Conservation (phyloP, 2,888 invertebrate genomes). For the Phortica magna region DNA sequence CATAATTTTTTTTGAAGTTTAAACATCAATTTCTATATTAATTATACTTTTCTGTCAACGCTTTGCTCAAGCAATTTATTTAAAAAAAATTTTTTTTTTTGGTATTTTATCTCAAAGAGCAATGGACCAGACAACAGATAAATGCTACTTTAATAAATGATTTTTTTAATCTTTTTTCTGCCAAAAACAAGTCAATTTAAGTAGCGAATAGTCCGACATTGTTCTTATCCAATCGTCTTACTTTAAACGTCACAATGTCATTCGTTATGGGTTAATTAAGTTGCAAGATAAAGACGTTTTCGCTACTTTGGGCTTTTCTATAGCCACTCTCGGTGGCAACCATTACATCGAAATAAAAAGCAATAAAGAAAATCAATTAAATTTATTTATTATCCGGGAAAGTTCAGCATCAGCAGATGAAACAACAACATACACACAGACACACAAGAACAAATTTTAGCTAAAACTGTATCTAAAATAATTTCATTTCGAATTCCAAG, state of each 20-base stretch:
- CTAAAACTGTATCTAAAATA: slow-evolving; percentile 64
- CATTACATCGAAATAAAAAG: slow-evolving; percentile 62
- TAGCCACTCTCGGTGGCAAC: background rate
- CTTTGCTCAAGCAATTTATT: slow-evolving; percentile 4
- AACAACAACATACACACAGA: background rate
- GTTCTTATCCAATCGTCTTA: background rate
- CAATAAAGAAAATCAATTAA: slow-evolving; percentile 69
- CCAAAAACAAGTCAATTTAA: no score
- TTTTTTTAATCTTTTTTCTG: background rate
- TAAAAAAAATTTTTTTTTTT: background rate
- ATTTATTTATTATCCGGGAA: slow-evolving; percentile 58
- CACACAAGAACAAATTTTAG: slow-evolving; percentile 35
- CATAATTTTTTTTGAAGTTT: no score
- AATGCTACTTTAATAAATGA: slow-evolving; percentile 10
- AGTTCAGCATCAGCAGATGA: background rate
- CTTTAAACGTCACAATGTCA: background rate
- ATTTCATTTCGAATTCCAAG: slow-evolving; percentile 65
- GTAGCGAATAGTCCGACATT: background rate
- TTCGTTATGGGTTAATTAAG: slow-evolving; percentile 25
- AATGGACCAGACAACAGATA: background rate
- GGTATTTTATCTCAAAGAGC: background rate
- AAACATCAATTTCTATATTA: no score
- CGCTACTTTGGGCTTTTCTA: slow-evolving; percentile 35
- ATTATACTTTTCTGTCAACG: background rate
- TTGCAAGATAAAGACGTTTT: background rate